Base-by-base conservation (phyloP, 2,113 vertebrate species). In the Chionodraco myersi region DNA sequence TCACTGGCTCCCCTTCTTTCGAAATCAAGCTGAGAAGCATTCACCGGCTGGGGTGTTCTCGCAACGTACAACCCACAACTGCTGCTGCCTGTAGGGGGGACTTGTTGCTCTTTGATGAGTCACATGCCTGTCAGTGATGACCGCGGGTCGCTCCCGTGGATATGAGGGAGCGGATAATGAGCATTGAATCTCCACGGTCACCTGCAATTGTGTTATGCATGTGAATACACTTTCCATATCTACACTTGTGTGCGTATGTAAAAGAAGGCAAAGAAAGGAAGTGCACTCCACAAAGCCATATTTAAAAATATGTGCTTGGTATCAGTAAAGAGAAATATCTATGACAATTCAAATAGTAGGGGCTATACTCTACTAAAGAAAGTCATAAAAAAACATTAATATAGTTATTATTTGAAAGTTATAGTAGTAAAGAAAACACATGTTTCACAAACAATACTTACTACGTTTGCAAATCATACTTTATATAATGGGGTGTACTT, bases 141-240 rank as follows among this genome's bases (percentile, higher is more conserved):
- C 51, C 71, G 36, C 0, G 1, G 62, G 77, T 75, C 23, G 10
- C 30, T 71, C 41, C 54, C 26, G 21, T 48, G 7, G 72, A 83
- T 36, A 75, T 26, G 23, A 78, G 23, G 12, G 30, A 44, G 49
- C 47, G 23, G 36, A 75, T 75, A 75, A 85, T 72, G 49, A 88
- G 75, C 48, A 63, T 66, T 34, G 36, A 26, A 53, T 78, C 80
- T 66, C 63, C 59, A 51, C 41, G 41, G 66, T 54, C 11, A 73
- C 62, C 45, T 61, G 53, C 53, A 65, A 62, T 10, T 10, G n/a
- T 30, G 49, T 65, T 72, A 21, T 21, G 21, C 21, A 72, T 78
- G 64, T 56, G 41, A 82, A 30, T 57, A 10, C 53, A 12, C 4
- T 58, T 63, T 74, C 34, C 10, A 53, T 61, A 10, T 80, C 10